Evolutionary conservation across 2,113 vertebrate species (phyloP).

Genomic region (Thunnus maccoyii): DNA sequence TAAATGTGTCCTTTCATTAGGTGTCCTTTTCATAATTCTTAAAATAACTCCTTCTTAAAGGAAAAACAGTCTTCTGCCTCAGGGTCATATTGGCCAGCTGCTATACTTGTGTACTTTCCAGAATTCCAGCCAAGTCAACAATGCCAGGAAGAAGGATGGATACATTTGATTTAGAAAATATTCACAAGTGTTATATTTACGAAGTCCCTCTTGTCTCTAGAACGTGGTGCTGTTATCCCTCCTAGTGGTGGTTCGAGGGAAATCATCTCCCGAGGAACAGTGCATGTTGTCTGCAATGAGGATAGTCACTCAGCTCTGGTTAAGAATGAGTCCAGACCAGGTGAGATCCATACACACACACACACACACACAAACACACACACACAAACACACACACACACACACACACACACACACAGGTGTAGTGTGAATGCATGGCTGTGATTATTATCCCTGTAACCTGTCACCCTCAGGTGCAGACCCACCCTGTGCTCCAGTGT

Average conservation of each 20-base stretch:
- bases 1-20: neutral
- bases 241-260: slow-evolving; percentile 80
- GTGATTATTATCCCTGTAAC: neutral
- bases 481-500: slow-evolving; percentile 83
- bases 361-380: neutral
- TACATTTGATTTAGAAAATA: neutral
- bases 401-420: neutral
- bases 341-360: slow-evolving; percentile 74
- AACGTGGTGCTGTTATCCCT: slow-evolving; percentile 86
- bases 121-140: neutral
- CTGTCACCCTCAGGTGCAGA: slow-evolving; percentile 81
- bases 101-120: neutral
- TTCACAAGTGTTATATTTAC: neutral
- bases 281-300: slow-evolving; percentile 70
- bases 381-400: neutral
- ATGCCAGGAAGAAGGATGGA: slow-evolving; percentile 1
- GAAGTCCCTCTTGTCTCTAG: slow-evolving; percentile 74
- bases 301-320: slow-evolving; percentile 87
- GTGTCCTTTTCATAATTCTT: neutral
- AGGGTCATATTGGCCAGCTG: neutral
- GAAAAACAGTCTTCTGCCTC: neutral
- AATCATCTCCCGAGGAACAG: slow-evolving; percentile 72
- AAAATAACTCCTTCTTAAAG: too few relatives aligned
- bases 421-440: neutral
- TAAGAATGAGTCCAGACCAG: slow-evolving; percentile 85